These are phyloP conservation scores for Aldrovandia affinis DNA, from an alignment of 2,797 vertebrate genomes.

Conservation along the genomic window DNA sequence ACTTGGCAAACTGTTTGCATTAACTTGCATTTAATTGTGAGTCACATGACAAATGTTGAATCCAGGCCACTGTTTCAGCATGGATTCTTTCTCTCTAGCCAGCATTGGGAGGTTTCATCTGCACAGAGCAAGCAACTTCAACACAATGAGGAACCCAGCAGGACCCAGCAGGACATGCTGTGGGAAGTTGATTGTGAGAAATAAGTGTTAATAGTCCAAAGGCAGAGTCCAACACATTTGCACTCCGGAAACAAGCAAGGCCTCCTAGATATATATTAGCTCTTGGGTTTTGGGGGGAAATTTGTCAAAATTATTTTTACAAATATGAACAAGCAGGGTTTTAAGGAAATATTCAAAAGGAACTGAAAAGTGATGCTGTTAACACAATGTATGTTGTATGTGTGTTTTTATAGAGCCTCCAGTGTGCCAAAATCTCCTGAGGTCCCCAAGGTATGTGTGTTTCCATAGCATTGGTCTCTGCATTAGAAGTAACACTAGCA, in stretches of 20 bases:
- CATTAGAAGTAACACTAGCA: background rate
- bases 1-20: background rate
- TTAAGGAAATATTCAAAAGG: background rate
- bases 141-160: background rate
- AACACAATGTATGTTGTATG: background rate
- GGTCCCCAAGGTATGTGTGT: slow-evolving; percentile 79
- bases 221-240: background rate
- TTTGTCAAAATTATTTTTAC: background rate
- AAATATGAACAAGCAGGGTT: background rate
- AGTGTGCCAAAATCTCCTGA: slow-evolving; percentile 73
- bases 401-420: slow-evolving; percentile 70
- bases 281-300: too few species aligned
- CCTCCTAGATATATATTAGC: background rate
- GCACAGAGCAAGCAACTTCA: background rate
- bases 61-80: background rate
- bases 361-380: background rate
- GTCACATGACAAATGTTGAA: background rate
- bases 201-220: background rate
- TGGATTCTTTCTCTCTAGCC: background rate
- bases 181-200: background rate
- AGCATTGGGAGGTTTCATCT: background rate
- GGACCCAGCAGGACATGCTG: background rate
- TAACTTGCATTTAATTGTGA: background rate
- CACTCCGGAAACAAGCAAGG: background rate
- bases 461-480: background rate